Conservation (phyloP, 2,113 vertebrate genomes). For the Cynoglossus semilaevis region DNA sequence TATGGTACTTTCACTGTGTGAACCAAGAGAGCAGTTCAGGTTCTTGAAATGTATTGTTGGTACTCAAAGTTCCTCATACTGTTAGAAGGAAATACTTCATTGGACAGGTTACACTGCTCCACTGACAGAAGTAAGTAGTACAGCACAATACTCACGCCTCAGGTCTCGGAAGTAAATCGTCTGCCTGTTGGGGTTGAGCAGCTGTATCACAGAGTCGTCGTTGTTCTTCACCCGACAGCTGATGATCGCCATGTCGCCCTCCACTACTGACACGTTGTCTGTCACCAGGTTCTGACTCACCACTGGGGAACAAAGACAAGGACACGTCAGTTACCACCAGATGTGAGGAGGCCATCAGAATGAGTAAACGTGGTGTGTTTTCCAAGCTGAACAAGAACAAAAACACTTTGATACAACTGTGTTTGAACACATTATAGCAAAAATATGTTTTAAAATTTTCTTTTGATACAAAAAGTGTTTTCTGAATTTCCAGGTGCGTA, state of each 20-base stretch:
- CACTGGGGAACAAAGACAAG: conserved; percentile 52
- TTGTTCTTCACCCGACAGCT: conserved; percentile 86
- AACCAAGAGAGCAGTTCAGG: too few relatives aligned
- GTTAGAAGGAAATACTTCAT: too few relatives aligned
- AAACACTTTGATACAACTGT: not conserved
- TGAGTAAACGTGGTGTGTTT: not conserved
- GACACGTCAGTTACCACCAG: not conserved
- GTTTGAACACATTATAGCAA: not conserved
- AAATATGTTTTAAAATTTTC: too few relatives aligned
- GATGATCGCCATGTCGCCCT: conserved; percentile 79
- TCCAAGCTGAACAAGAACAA: not conserved
- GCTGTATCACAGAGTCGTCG: conserved; percentile 96
- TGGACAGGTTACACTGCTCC: not conserved
- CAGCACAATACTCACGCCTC: conserved; percentile 84
- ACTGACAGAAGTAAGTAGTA: not conserved
- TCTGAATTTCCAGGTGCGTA: too few relatives aligned
- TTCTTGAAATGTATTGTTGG: too few relatives aligned
- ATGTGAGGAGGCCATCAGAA: not conserved
- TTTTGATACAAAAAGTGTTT: too few relatives aligned
- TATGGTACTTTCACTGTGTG: too few relatives aligned
- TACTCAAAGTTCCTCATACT: too few relatives aligned
- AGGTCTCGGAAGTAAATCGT: conserved; percentile 92
- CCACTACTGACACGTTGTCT: conserved; percentile 80
- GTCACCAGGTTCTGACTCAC: conserved; percentile 92
- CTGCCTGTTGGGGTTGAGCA: conserved; percentile 96